Percentiles rank a stretch among this genome's conserved stretches.
Evolutionary conservation across 2,888 invertebrate genomes (phyloP).

Genomic region (Spatulosminthurus flaviceps): DNA sequence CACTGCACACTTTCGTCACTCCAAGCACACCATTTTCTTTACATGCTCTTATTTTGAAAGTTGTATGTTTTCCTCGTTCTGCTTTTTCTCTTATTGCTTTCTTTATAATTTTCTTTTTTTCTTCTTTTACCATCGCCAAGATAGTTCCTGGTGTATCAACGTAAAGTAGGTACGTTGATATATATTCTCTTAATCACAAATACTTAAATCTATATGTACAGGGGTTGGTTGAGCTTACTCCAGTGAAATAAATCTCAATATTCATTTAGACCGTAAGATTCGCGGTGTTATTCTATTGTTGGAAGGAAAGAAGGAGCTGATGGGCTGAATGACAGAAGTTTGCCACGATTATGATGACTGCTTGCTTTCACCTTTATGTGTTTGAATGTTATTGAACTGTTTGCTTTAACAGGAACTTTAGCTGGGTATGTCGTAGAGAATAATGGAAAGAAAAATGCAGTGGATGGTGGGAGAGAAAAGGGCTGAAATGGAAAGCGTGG

Average conservation of each 20-base stretch:
- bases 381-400: not conserved
- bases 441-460: not conserved
- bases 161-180: too few relatives aligned
- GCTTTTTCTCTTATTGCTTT: not conserved
- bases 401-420: not conserved
- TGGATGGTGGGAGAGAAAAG: not conserved
- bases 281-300: too few relatives aligned
- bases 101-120: not conserved
- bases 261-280: too few relatives aligned
- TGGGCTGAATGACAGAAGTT: not conserved
- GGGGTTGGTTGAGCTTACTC: too few relatives aligned
- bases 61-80: not conserved
- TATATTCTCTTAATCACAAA: too few relatives aligned
- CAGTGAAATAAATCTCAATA: too few relatives aligned
- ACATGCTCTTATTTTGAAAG: not conserved
- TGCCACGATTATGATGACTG: not conserved
- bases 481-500: too few relatives aligned
- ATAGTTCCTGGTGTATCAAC: not conserved
- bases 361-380: not conserved
- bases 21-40: slow-evolving; percentile 1
- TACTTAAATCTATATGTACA: too few relatives aligned
- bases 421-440: too few relatives aligned
- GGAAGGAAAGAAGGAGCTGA: not conserved
- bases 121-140: not conserved
- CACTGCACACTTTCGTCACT: slow-evolving; percentile 5